These are phyloP conservation scores for Hyppa rectilinea DNA, from an alignment of 2,888 invertebrate species.

Conservation along the genomic window DNA sequence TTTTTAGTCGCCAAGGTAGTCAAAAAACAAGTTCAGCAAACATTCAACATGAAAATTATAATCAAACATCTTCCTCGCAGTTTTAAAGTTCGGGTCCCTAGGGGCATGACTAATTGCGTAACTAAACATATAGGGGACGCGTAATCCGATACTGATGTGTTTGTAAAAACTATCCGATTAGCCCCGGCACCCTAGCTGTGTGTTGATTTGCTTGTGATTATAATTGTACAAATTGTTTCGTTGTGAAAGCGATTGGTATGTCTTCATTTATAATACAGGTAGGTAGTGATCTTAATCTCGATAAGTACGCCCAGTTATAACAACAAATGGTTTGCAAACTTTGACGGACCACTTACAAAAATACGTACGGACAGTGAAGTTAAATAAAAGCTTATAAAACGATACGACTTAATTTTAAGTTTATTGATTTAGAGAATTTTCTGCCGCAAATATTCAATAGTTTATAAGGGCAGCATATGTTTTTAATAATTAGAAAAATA, in stretches of 20 bases:
- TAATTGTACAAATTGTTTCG: slow-evolving; percentile 63
- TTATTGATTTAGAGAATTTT: background rate
- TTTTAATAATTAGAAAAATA: too few relatives aligned
- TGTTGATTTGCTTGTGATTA: slow-evolving; percentile 65
- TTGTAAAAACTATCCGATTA: slow-evolving; percentile 90
- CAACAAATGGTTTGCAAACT: too few relatives aligned
- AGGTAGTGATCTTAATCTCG: slow-evolving; percentile 18
- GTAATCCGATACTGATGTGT: slow-evolving; percentile 90
- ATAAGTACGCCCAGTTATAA: background rate
- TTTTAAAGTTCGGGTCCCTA: slow-evolving; percentile 68
- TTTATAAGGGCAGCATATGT: too few relatives aligned
- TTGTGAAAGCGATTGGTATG: slow-evolving; percentile 33
- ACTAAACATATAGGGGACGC: slow-evolving; percentile 87
- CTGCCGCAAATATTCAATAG: too few relatives aligned
- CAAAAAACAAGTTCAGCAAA: too few relatives aligned
- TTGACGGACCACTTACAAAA: too few relatives aligned
- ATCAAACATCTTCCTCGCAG: slow-evolving; percentile 62
- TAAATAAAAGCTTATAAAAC: too few relatives aligned
- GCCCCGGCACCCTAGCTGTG: slow-evolving; percentile 62
- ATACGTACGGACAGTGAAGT: too few relatives aligned
- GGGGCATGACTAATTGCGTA: slow-evolving; percentile 87
- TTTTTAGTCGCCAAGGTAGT: too few relatives aligned
- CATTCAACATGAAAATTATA: slow-evolving; percentile 27
- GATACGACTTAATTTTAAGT: background rate
- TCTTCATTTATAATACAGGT: slow-evolving; percentile 35